Conservation (phyloP, 2,888 invertebrate genomes). For the Camptogramma bilineatum region DNA sequence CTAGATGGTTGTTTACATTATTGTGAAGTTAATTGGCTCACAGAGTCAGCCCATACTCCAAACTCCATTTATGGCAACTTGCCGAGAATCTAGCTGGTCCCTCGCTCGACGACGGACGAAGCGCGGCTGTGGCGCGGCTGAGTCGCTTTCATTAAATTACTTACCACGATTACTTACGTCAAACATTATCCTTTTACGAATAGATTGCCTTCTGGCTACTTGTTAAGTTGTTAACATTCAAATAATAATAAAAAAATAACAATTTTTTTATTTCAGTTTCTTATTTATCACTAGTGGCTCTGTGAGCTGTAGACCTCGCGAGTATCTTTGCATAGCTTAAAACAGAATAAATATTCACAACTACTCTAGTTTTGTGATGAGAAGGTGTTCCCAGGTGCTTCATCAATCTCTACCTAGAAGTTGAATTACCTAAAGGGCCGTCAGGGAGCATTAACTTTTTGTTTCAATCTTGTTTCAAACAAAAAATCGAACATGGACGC, state of each 20-base stretch:
- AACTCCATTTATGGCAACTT: conserved; percentile 66
- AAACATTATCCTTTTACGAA: conserved; percentile 46
- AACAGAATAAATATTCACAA: no score
- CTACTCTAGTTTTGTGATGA: no score
- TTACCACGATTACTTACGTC: conserved; percentile 49
- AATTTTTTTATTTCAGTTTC: no score
- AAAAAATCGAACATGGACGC: conserved; percentile 54
- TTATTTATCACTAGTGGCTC: no score
- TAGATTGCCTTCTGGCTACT: conserved; percentile 5
- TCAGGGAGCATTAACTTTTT: conserved; percentile 35
- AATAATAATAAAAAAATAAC: no score
- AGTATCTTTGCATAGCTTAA: no score
- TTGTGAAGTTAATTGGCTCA: conserved; percentile 67
- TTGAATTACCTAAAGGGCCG: no score
- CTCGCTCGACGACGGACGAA: conserved; percentile 39
- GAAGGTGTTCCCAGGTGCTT: no score
- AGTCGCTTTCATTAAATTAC: conserved; percentile 56
- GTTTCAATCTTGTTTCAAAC: conserved; percentile 42
- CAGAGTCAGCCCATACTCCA: conserved; percentile 60
- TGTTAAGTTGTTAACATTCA: no score
- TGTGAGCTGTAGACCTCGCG: no score
- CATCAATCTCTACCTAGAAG: no score
- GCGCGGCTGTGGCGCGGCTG: neutral
- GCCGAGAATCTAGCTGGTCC: conserved; percentile 64
- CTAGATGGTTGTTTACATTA: conserved; percentile 59